Percentiles rank a stretch among this genome's conserved stretches.
Conservation (phyloP, 1,140 invertebrate species). For the Diabrotica virgifera region DNA sequence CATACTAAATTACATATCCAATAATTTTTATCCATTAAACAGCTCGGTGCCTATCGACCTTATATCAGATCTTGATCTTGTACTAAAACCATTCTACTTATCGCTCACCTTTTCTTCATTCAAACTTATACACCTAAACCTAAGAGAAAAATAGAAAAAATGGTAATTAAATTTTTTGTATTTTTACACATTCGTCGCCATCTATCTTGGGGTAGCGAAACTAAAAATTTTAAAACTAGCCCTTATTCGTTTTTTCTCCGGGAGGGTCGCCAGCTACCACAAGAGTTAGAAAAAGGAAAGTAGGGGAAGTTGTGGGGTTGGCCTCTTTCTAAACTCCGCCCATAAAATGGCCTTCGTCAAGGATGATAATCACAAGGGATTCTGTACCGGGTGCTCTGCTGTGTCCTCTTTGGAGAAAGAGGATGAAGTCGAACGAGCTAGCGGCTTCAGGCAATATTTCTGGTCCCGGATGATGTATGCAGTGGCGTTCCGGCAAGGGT, state of each 20-base stretch:
- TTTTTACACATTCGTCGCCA: constrained; percentile 29
- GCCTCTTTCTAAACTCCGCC: constrained; percentile 34
- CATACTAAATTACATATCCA: too few species aligned
- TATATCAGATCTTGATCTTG: too few species aligned
- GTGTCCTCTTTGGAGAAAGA: constrained; percentile 25
- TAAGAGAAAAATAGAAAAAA: too few species aligned
- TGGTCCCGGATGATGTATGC: constrained; percentile 5
- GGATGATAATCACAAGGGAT: constrained; percentile 43
- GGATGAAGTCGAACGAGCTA: constrained; percentile 2
- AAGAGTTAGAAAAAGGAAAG: constrained; percentile 33
- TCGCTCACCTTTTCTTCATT: too few species aligned
- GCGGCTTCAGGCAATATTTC: constrained; percentile 10
- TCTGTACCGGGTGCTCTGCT: constrained; percentile 18
- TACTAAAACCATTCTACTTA: too few species aligned
- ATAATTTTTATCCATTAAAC: too few species aligned
- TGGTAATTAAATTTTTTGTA: not conserved
- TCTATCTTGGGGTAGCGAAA: constrained; percentile 33
- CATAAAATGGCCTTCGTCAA: constrained; percentile 43
- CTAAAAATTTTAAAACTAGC: constrained; percentile 29
- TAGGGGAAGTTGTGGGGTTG: constrained; percentile 22
- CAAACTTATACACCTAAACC: too few species aligned
- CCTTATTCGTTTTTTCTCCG: constrained; percentile 40
- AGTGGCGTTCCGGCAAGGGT: not conserved
- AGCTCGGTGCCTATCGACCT: too few species aligned
- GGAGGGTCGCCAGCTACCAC: constrained; percentile 37